phyloP scores from a whole-genome alignment of 2,888 invertebrate species.

The Polietes domitor region DNA sequence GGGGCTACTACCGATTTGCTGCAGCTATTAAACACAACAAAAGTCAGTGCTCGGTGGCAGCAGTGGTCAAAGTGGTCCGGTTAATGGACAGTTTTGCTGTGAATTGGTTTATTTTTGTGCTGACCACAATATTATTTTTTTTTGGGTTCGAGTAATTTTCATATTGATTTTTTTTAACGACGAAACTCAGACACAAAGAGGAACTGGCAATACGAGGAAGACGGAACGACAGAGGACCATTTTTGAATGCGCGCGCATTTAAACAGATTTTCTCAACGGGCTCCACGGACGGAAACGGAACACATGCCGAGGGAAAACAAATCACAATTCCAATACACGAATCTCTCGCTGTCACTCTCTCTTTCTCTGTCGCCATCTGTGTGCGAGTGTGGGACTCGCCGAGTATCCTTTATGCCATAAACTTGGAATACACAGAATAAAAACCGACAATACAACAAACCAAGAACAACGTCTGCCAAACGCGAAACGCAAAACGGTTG shows the following conservation, averaged over 20 bases:
- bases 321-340: neutral
- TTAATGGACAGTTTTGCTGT: neutral
- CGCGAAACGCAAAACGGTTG: conserved; percentile 1
- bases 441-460: conserved; percentile 18
- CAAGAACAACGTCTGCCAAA: conserved; percentile 27
- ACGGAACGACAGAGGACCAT: neutral
- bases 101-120: neutral
- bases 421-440: conserved; percentile 17
- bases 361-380: neutral
- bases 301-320: neutral
- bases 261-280: neutral
- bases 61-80: neutral
- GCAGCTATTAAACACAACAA: neutral
- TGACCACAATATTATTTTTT: neutral
- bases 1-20: no score
- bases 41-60: neutral
- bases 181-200: neutral
- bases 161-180: neutral
- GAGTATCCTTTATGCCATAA: conserved; percentile 27
- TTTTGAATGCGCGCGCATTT: neutral
- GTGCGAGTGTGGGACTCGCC: neutral
- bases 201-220: neutral
- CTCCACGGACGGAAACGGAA: neutral
- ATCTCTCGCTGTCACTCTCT: neutral
- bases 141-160: no score